A percentile compares a stretch with the other conserved stretches of the same genome.
These are phyloP conservation scores for Apteryx owenii DNA, from an alignment of 2,113 vertebrate genomes.

Conservation along the genomic window DNA sequence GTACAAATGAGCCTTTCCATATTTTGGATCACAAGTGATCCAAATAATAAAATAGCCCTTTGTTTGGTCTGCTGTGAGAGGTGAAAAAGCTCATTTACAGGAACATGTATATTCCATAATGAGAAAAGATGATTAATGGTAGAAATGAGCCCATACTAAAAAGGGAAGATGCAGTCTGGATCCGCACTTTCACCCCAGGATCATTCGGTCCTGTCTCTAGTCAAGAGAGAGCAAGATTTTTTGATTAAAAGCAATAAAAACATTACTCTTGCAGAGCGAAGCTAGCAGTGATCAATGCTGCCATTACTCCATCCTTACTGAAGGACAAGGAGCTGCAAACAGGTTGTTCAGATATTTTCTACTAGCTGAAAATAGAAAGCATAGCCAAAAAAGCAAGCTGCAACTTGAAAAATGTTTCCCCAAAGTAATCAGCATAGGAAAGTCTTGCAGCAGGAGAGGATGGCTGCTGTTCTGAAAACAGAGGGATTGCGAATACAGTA, in stretches of 20 bases:
- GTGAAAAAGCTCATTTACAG: background rate
- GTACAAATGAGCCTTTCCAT: conserved; percentile 46
- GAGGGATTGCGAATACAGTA: background rate
- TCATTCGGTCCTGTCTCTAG: background rate
- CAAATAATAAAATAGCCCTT: conserved; percentile 29
- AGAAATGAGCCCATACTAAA: background rate
- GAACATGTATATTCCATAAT: background rate
- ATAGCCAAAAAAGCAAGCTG: background rate
- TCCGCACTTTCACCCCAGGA: background rate
- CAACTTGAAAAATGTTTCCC: conserved; percentile 2
- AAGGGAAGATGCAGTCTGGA: conserved; percentile 15
- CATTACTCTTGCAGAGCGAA: background rate
- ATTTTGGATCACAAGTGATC: conserved; percentile 17
- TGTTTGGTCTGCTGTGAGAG: conserved; percentile 21
- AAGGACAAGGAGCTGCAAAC: conserved; percentile 15
- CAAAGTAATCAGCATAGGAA: background rate
- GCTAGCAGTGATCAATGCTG: background rate
- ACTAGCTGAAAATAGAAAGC: background rate
- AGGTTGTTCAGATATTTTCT: background rate
- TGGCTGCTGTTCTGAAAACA: background rate
- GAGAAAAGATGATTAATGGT: conserved; percentile 34
- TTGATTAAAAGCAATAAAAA: conserved; percentile 11
- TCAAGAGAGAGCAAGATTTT: background rate
- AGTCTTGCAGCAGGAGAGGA: background rate
- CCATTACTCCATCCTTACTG: background rate